Evolutionary conservation across 1,140 invertebrate species (phyloP), one percentile per base, ranked within the genome.

Genomic region (Saccostrea echinata): DNA sequence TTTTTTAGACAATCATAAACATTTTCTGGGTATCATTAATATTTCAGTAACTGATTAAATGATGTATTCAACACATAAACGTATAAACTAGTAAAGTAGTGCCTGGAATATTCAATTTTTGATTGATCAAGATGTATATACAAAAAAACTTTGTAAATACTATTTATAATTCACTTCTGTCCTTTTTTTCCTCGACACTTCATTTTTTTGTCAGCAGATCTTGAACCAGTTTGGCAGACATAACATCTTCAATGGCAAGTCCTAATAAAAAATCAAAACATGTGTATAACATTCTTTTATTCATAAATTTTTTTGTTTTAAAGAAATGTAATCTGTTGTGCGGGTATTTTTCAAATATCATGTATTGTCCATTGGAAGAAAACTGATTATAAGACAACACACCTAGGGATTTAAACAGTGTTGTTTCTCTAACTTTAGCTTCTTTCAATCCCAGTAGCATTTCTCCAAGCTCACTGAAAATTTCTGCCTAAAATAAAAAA

Each of bases 201-300:
- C 55, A 61, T 61, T 18, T 61, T 4, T 61, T 61, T 13, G 24
- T 76, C 68, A 76, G 24, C 18, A 88, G 61, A 21, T 95, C 93
- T 84, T 94, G 94, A 8, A 96, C 92, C 13, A 96, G 88, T 68
- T 95, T 93, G 27, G 95, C 95, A 80, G 95, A 92, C 24, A 95
- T 94, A 27, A 93, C 94, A 93, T 96, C 96, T 94, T 96, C 95
- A 18, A 95, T 92, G 8, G 95, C 95, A 92, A 96, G 95, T 84
- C 96, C 96, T 96, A 89, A 82, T 93, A 93, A 84, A 88, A 88
- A 90, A 55, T 71, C 27, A 61, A 55, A 68, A 84, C 52, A n/a
- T 30, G 53, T 55, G 11, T 13, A 13, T 11, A 55, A 16, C 53
- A 11, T 55, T 3, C 11, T 55, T 11, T 11, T 11, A 0, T 1